Conservation (phyloP, 2,113 vertebrate genomes). For the Myiagra hebetior region DNA sequence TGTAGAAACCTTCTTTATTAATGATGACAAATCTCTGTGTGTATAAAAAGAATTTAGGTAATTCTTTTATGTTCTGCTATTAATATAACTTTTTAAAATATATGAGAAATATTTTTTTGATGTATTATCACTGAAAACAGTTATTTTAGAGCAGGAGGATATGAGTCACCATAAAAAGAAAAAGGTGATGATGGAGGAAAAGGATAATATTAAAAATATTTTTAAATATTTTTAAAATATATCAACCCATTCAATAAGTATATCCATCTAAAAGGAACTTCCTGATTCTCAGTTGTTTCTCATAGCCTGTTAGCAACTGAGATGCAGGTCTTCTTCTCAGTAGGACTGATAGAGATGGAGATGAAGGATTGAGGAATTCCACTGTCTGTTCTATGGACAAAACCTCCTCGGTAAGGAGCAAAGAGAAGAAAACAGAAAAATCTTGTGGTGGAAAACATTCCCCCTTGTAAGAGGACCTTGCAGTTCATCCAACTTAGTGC, state of each 20-base stretch:
- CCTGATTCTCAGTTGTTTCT: neutral
- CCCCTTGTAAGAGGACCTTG: neutral
- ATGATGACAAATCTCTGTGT: neutral
- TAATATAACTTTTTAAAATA: neutral
- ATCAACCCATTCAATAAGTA: neutral
- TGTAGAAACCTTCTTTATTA: constrained; percentile 32
- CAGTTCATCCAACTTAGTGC: neutral
- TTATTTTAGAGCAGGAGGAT: neutral
- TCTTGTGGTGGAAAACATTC: accelerated
- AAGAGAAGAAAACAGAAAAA: neutral
- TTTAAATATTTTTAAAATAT: neutral
- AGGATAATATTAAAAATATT: neutral
- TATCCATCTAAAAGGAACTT: neutral
- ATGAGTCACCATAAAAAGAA: neutral
- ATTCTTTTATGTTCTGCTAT: neutral
- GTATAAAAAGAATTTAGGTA: neutral
- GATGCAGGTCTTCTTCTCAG: neutral
- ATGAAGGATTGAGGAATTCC: neutral
- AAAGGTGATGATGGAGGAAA: neutral
- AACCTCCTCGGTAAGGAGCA: neutral
- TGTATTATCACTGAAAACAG: neutral
- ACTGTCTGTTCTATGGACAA: accelerated
- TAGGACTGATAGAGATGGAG: neutral
- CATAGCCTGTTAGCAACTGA: neutral
- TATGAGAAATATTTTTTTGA: constrained; percentile 19